These are phyloP conservation scores for Habroteleia sp. DNA, from an alignment of 2,888 invertebrate species.

Conservation along the genomic window DNA sequence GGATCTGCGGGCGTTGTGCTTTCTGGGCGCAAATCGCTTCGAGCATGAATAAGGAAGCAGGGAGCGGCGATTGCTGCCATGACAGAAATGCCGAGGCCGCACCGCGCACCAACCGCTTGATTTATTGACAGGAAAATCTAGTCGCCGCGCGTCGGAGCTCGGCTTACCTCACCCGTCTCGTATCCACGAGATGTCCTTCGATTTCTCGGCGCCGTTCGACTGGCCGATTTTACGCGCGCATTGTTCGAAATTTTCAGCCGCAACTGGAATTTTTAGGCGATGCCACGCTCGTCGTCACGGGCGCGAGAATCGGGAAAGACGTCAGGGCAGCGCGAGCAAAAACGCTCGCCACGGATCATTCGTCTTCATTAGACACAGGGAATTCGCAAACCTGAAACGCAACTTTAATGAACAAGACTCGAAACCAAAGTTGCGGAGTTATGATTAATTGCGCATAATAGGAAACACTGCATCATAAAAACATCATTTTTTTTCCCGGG, in stretches of 20 bases:
- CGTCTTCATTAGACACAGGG: slow-evolving; percentile 18
- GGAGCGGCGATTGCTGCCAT: slow-evolving; percentile 69
- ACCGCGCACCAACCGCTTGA: slow-evolving; percentile 74
- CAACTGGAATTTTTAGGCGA: slow-evolving; percentile 13
- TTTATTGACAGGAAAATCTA: slow-evolving; percentile 81
- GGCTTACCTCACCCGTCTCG: slow-evolving; percentile 71
- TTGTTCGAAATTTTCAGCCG: slow-evolving; percentile 34
- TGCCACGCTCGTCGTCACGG: too few species aligned
- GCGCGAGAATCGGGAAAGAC: too few species aligned
- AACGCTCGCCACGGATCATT: slow-evolving; percentile 3
- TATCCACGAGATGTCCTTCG: slow-evolving; percentile 62
- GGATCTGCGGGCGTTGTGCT: slow-evolving; percentile 64
- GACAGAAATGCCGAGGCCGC: slow-evolving; percentile 78
- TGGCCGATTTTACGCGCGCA: slow-evolving; percentile 46
- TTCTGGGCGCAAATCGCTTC: slow-evolving; percentile 61
- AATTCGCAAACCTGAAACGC: slow-evolving; percentile 22
- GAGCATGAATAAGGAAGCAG: slow-evolving; percentile 77
- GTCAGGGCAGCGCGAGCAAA: slow-evolving; percentile 1
- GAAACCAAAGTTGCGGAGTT: slow-evolving; percentile 15
- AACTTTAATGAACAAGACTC: slow-evolving; percentile 17
- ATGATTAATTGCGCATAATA: slow-evolving; percentile 43
- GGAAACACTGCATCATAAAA: slow-evolving; percentile 45
- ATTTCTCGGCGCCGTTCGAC: slow-evolving; percentile 46
- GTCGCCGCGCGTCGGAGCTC: slow-evolving; percentile 73
- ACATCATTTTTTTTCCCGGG: slow-evolving; percentile 29